Conservation (phyloP, 2,797 vertebrate species). For the Limnodromus scolopaceus region DNA sequence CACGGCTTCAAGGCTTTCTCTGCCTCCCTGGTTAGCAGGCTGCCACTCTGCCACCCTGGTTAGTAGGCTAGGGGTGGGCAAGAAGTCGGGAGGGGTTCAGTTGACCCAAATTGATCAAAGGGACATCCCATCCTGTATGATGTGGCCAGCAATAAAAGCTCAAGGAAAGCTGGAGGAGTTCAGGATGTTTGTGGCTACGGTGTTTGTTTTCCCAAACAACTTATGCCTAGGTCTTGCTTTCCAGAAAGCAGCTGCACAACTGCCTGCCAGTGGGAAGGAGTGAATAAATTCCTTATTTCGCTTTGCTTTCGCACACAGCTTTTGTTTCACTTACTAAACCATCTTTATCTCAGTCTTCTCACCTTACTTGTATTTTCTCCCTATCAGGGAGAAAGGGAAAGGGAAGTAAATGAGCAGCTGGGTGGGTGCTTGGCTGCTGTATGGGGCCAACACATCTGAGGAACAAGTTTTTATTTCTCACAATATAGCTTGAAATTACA, state of each 20-base stretch:
- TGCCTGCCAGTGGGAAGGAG: not conserved
- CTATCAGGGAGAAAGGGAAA: too few relatives aligned
- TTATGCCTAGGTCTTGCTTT: not conserved
- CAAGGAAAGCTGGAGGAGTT: not conserved
- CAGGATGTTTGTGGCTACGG: not conserved
- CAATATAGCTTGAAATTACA: not conserved
- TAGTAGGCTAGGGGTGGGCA: not conserved
- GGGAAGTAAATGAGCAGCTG: not conserved
- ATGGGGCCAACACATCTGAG: not conserved
- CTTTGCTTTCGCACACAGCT: not conserved
- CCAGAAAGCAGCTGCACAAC: not conserved
- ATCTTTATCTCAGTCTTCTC: not conserved
- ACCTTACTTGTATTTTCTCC: not conserved
- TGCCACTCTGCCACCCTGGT: not conserved
- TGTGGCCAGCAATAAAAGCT: not conserved
- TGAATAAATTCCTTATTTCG: not conserved
- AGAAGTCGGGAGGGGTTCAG: not conserved
- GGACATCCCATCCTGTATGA: not conserved
- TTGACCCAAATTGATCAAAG: not conserved
- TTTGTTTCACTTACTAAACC: not conserved
- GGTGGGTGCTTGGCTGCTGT: not conserved
- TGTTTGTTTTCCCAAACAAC: not conserved
- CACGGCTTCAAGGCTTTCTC: not conserved
- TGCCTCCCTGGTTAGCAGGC: not conserved
- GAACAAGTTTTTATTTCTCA: not conserved